These are phyloP conservation scores for Phenganax subtilis DNA, from an alignment of 92 coral and sea anemone species.

Conservation along the genomic window DNA sequence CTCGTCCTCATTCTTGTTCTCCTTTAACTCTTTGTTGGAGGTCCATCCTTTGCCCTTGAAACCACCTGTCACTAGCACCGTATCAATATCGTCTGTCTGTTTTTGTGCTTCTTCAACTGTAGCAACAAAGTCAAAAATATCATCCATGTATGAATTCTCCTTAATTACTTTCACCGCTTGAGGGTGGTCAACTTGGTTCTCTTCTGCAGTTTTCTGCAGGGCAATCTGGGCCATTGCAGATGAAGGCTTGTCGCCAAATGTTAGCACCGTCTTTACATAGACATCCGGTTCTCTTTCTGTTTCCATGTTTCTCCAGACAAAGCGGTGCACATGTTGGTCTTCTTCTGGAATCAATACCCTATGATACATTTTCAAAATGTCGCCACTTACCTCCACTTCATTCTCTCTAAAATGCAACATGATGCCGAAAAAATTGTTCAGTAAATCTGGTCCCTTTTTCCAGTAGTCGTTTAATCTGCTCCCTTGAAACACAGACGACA, in stretches of 20 bases:
- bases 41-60: constrained; percentile 47
- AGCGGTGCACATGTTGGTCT: constrained; percentile 10
- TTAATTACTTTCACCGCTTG: no score
- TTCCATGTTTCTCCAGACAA: not conserved
- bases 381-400: constrained; percentile 46
- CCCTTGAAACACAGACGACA: constrained; percentile 49
- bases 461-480: constrained; percentile 52
- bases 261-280: no score
- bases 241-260: no score
- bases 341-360: not conserved
- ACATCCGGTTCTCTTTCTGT: not conserved
- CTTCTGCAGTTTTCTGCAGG: no score
- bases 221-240: no score
- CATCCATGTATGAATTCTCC: constrained; percentile 15
- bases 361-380: constrained; percentile 39
- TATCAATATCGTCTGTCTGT: constrained; percentile 32
- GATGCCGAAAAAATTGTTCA: constrained; percentile 53
- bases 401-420: constrained; percentile 55
- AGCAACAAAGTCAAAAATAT: constrained; percentile 51
- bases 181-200: no score
- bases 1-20: not conserved
- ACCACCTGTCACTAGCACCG: constrained; percentile 44
- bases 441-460: constrained; percentile 48
- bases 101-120: constrained; percentile 30
- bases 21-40: constrained; percentile 20